phyloP scores from a whole-genome alignment of 2,888 invertebrate genomes.

The Cloeon dipterum region DNA sequence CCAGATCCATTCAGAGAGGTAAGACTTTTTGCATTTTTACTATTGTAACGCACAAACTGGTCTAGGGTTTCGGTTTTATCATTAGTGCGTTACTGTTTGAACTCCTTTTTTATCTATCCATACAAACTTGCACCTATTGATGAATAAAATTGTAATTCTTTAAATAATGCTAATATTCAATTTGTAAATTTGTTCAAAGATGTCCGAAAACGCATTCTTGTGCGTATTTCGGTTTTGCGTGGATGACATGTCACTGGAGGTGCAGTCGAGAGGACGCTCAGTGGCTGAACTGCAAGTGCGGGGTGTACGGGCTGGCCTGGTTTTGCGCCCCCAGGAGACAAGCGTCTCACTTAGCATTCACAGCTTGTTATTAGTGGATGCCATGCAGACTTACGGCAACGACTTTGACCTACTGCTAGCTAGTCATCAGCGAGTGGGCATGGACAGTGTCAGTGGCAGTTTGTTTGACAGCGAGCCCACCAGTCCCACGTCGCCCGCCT shows the following conservation, averaged over 20 bases:
- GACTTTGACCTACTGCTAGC: constrained; percentile 89
- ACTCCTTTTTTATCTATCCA: no score
- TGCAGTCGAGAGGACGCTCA: constrained; percentile 68
- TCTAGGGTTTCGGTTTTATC: background rate
- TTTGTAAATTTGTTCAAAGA: background rate
- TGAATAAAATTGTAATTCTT: no score
- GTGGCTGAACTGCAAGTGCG: constrained; percentile 84
- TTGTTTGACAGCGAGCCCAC: constrained; percentile 79
- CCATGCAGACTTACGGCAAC: constrained; percentile 81
- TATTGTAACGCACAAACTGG: no score
- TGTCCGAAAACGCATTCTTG: background rate
- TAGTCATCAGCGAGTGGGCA: constrained; percentile 82
- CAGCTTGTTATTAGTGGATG: constrained; percentile 79
- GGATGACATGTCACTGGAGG: constrained; percentile 18
- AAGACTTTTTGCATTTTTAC: no score
- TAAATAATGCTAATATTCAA: background rate
- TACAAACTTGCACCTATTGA: no score
- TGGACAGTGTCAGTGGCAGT: constrained; percentile 87
- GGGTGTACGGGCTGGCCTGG: constrained; percentile 56
- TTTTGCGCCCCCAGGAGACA: constrained; percentile 48
- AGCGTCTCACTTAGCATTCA: constrained; percentile 71
- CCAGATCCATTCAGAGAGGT: background rate
- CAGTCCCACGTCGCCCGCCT: constrained; percentile 65
- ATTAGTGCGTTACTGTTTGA: no score
- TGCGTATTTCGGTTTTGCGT: background rate